Evolutionary conservation across 2,797 vertebrate genomes (phyloP), one percentile per base, ranked within the genome.

Genomic region (Crax fasciolata): DNA sequence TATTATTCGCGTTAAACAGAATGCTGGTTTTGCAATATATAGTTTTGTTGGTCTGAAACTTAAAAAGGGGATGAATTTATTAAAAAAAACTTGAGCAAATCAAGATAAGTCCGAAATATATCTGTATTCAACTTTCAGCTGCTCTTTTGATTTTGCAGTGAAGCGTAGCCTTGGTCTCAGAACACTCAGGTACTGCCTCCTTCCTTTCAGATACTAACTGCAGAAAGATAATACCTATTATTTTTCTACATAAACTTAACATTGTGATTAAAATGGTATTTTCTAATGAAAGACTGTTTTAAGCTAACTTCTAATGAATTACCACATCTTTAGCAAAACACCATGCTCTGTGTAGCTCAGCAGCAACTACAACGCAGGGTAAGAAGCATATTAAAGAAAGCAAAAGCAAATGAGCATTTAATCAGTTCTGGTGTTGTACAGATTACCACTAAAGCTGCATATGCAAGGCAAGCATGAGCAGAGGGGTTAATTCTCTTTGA

Each of bases 401-500:
- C 62, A 95, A 96, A 91, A 95, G 49, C 89, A 95, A 90, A 71
- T 4, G 41, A 91, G 71, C 83, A 66, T 57, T 91, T 55, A 25
- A 59, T 62, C n/a, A 19, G 16, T 87, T 92, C 71, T n/a, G 61
- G 32, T 75, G 13, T 21, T 86, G 93, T 83, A 73, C 44, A 77
- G 23, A 58, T 67, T 78, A 86, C 30, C 70, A 70, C n/a, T 89
- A 78, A 77, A 90, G 71, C 44, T 83, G 89, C 85, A 82, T 82
- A 81, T 79, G 54, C 76, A 85, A 87, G 52, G 52, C 86, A 96
- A 89, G 41, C 89, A 80, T 93, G 66, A 72, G 76, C 67, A 85
- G 24, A 93, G 68, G 91, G 92, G 84, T 96, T 96, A 91, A 91
- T 90, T 96, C 97, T 98, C 98, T 98, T 98, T 98, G 98, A 99